A percentile compares a stretch with the other conserved stretches of the same genome.
These are phyloP conservation scores for Xestia xanthographa DNA, from an alignment of 2,888 invertebrate genomes.

Conservation along the genomic window DNA sequence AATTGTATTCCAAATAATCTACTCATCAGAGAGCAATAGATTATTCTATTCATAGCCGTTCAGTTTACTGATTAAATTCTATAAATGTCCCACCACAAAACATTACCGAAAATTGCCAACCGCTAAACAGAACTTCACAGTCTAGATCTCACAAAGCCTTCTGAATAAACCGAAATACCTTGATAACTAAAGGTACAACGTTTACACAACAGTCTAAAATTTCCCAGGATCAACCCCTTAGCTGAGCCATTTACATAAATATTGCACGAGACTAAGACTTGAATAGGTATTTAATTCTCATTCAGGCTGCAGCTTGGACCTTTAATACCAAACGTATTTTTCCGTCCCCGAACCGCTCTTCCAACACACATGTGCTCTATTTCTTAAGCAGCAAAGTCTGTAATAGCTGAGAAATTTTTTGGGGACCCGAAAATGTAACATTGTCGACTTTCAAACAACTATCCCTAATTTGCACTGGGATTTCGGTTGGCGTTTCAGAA, in stretches of 20 bases:
- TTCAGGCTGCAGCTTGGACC: constrained; percentile 75
- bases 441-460: constrained; percentile 56
- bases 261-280: constrained; percentile 76
- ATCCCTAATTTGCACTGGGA: constrained; percentile 38
- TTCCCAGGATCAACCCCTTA: constrained; percentile 68
- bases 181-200: constrained; percentile 59
- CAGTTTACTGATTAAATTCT: not conserved
- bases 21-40: not conserved
- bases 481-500: constrained; percentile 19
- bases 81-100: not conserved
- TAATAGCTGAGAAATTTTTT: constrained; percentile 34
- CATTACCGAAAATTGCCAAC: constrained; percentile 13
- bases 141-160: constrained; percentile 44
- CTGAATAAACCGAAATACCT: constrained; percentile 53
- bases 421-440: constrained; percentile 21
- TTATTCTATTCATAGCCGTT: not conserved
- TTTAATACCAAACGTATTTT: constrained; percentile 40
- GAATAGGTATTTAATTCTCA: constrained; percentile 82
- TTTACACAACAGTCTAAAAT: constrained; percentile 66
- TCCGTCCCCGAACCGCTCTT: not conserved
- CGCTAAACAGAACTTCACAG: constrained; percentile 40
- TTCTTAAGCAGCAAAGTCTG: constrained; percentile 31
- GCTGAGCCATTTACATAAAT: constrained; percentile 79
- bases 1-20: not conserved
- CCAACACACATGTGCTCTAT: constrained; percentile 20